These are phyloP conservation scores for Maconellicoccus hirsutus DNA, from an alignment of 1,140 invertebrate species.

Conservation along the genomic window DNA sequence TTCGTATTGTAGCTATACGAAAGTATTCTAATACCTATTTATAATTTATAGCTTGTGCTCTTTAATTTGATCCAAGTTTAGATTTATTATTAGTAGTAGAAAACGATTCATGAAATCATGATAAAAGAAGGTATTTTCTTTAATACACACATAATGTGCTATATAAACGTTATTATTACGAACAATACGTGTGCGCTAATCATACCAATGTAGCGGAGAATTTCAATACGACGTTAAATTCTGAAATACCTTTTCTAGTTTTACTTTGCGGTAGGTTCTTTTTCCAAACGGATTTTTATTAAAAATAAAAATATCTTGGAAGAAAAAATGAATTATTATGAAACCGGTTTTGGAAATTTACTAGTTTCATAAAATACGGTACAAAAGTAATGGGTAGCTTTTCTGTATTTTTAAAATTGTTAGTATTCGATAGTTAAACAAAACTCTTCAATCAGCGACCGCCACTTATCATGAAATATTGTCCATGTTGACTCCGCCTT, in stretches of 20 bases:
- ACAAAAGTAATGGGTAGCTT: slow-evolving; percentile 7
- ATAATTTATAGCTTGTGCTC: neutral
- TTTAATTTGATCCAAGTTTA: neutral
- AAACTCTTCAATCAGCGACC: neutral
- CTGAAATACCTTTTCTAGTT: neutral
- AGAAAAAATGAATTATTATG: slow-evolving; percentile 10
- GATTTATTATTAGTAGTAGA: neutral
- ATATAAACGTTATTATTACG: neutral
- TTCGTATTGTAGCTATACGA: too few species aligned
- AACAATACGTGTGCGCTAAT: neutral
- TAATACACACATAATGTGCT: neutral
- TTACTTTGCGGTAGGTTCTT: slow-evolving; percentile 4
- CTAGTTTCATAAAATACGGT: slow-evolving; percentile 2
- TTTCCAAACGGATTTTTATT: neutral
- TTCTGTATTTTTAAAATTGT: slow-evolving; percentile 10
- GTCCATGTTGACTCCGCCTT: neutral
- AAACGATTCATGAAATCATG: neutral
- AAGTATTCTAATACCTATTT: neutral
- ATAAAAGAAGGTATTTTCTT: neutral
- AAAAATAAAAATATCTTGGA: neutral
- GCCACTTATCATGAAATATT: neutral
- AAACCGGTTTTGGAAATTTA: slow-evolving; percentile 4
- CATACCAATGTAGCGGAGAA: neutral
- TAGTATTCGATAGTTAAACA: neutral
- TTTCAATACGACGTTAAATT: slow-evolving; percentile 9